Conservation (phyloP, 2,113 vertebrate species). For the Ardeotis arabs region DNA sequence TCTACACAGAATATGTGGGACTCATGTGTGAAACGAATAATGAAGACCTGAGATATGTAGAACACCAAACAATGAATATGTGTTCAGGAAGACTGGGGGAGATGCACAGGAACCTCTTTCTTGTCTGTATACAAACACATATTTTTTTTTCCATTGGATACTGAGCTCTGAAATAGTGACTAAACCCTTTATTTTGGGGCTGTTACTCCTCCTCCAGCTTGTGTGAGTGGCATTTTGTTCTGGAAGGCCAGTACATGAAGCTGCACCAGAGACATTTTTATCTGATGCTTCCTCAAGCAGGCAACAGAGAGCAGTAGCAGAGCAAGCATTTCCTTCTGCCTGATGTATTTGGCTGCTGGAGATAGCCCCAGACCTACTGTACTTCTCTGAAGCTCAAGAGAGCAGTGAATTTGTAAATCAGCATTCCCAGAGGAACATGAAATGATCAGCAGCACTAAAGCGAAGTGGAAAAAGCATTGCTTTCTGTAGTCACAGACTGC, state of each 20-base stretch:
- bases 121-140: not conserved
- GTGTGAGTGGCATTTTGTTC: not conserved
- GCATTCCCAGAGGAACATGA: not conserved
- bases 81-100: not conserved
- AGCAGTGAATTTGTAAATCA: not conserved
- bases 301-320: slow-evolving; percentile 44
- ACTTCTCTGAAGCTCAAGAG: not conserved
- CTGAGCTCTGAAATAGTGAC: not conserved
- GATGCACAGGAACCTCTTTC: not conserved
- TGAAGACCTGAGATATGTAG: not conserved
- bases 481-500: not conserved
- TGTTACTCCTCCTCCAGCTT: slow-evolving; percentile 17
- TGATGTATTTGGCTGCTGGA: not conserved
- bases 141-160: not conserved
- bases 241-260: not conserved
- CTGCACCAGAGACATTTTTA: not conserved
- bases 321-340: not conserved
- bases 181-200: slow-evolving; percentile 40
- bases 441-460: not conserved
- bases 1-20: slow-evolving; percentile 18
- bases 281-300: not conserved
- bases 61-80: not conserved
- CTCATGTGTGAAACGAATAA: slow-evolving; percentile 12
- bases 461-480: not conserved
- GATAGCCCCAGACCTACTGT: not conserved